phyloP scores from a whole-genome alignment of 2,113 vertebrate species.

The Trochalopteron elliotii region DNA sequence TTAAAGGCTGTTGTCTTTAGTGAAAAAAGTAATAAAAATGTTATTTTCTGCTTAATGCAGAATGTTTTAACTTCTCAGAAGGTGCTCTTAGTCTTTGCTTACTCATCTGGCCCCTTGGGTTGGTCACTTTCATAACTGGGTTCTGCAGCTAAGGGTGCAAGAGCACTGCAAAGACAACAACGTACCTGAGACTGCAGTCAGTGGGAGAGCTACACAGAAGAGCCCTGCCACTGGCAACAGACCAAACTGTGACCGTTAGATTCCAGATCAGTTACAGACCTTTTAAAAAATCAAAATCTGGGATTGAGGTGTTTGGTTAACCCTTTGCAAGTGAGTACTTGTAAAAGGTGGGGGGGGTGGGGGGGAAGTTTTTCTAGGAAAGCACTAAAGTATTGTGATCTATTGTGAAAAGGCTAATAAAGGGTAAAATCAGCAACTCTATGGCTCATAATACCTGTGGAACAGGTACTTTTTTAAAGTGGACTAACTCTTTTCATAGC shows the following conservation, averaged over 20 bases:
- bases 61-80: background rate
- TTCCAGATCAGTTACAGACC: background rate
- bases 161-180: background rate
- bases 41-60: background rate
- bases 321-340: background rate
- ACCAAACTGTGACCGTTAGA: background rate
- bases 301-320: background rate
- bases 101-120: background rate
- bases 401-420: background rate
- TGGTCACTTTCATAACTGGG: accelerated
- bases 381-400: background rate
- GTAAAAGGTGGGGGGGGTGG: background rate
- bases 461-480: background rate
- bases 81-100: background rate
- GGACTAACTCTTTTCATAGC: background rate
- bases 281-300: background rate
- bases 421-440: background rate
- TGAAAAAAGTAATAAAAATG: background rate
- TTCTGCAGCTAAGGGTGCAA: background rate
- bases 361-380: background rate
- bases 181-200: background rate
- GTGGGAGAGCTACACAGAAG: background rate
- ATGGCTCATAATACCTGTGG: background rate
- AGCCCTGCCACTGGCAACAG: background rate
- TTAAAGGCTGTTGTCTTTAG: background rate